These are phyloP conservation scores for Drepanosiphum platanoidis DNA, from an alignment of 2,888 invertebrate genomes.

Conservation along the genomic window DNA sequence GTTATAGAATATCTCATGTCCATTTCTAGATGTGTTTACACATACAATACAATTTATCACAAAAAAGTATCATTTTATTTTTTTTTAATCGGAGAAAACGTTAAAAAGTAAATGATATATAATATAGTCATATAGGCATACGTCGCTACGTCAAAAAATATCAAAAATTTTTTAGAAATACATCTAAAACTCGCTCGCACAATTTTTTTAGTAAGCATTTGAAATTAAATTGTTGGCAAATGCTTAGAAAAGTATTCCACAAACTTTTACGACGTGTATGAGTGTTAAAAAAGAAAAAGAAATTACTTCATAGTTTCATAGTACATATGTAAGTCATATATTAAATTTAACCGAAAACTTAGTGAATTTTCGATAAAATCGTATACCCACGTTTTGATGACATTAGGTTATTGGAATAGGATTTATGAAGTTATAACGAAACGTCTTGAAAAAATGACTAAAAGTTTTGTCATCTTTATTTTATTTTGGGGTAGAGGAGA, in stretches of 20 bases:
- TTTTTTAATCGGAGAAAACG: no score
- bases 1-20: no score
- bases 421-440: constrained; percentile 34
- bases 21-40: no score
- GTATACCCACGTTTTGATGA: background rate
- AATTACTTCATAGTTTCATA: background rate
- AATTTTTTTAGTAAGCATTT: no score
- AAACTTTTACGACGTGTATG: background rate
- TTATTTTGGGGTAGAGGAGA: background rate
- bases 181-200: no score
- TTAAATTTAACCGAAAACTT: constrained; percentile 39
- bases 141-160: no score
- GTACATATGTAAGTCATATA: constrained; percentile 26
- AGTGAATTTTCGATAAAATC: constrained; percentile 8
- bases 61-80: no score
- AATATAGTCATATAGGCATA: background rate
- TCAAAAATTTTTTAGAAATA: no score
- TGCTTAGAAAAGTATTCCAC: background rate
- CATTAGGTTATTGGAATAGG: background rate
- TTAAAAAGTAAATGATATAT: no score
- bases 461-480: constrained; percentile 1
- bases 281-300: background rate
- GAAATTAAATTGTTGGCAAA: no score
- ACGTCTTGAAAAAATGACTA: background rate
- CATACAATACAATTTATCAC: no score